Percentiles rank a stretch among this genome's conserved stretches.
phyloP scores from a whole-genome alignment of 2,797 vertebrate species.

The Sebastes paucispinis region DNA sequence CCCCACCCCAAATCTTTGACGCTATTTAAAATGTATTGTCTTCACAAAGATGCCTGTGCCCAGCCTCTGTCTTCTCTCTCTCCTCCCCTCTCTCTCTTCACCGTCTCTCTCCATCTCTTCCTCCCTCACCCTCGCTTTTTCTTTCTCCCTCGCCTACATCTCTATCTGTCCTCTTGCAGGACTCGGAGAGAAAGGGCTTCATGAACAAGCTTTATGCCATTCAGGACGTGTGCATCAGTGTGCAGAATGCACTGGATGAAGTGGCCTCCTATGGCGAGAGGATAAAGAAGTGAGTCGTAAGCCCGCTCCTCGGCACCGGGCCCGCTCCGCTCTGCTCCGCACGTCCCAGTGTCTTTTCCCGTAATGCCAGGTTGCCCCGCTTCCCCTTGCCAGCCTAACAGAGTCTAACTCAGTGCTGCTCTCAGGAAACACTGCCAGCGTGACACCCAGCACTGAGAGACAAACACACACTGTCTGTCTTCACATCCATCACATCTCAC shows the following conservation, averaged over 20 bases:
- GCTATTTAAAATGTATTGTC: constrained; percentile 79
- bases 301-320: constrained; percentile 68
- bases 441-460: constrained; percentile 44
- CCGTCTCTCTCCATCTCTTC: constrained; percentile 38
- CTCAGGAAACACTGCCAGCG: constrained; percentile 52
- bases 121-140: constrained; percentile 50
- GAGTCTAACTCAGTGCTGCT: constrained; percentile 48
- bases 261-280: constrained; percentile 96
- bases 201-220: constrained; percentile 98
- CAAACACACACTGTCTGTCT: constrained; percentile 46
- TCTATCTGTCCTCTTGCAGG: constrained; percentile 85
- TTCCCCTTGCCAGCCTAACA: constrained; percentile 53
- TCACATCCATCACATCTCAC: constrained; percentile 48
- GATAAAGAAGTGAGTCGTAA: constrained; percentile 96
- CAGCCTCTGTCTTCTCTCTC: constrained; percentile 64
- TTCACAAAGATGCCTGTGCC: constrained; percentile 73
- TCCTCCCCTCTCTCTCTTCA: constrained; percentile 33
- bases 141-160: constrained; percentile 59
- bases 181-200: constrained; percentile 97
- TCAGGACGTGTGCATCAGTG: constrained; percentile 97
- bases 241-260: constrained; percentile 96
- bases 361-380: constrained; percentile 60
- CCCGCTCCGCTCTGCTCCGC: constrained; percentile 56
- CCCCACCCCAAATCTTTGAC: constrained; percentile 75
- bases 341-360: constrained; percentile 36